Evolutionary conservation across 2,113 vertebrate genomes (phyloP).

Genomic region (Copsychus sechellarum): DNA sequence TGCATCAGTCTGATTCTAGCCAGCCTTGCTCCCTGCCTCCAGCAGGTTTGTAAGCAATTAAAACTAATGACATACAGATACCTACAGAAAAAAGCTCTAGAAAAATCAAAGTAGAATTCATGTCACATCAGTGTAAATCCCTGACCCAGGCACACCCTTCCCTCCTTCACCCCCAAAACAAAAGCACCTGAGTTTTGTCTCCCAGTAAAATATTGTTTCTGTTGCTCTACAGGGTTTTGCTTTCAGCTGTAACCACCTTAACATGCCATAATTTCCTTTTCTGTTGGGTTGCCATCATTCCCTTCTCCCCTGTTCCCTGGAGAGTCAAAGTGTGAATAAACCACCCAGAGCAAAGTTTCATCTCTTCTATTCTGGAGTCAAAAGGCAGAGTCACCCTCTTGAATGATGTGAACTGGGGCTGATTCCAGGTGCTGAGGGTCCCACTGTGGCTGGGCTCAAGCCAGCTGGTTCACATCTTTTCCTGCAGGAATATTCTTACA

Average conservation of each 20-base stretch:
- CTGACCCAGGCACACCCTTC: not conserved
- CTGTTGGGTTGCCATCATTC: not conserved
- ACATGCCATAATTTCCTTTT: not conserved
- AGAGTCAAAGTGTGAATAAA: not conserved
- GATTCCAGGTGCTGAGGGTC: not conserved
- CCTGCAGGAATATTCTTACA: not conserved
- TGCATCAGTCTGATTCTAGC: not conserved
- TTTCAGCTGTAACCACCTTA: not conserved
- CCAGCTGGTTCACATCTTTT: not conserved
- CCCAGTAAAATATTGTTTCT: not conserved
- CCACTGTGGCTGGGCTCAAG: not conserved
- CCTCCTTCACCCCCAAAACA: not conserved
- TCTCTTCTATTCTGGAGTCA: not conserved
- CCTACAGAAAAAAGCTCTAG: not conserved
- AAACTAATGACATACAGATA: not conserved
- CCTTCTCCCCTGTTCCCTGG: not conserved
- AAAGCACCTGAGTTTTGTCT: not conserved
- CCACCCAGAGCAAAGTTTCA: not conserved
- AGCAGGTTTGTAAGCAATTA: not conserved
- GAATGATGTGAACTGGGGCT: not conserved
- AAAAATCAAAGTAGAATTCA: not conserved
- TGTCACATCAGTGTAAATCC: not conserved
- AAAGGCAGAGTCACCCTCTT: not conserved
- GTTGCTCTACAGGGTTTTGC: not conserved
- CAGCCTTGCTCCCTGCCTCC: not conserved